Conservation (phyloP, 2,797 vertebrate genomes). For the Ptychadena robeensis region DNA sequence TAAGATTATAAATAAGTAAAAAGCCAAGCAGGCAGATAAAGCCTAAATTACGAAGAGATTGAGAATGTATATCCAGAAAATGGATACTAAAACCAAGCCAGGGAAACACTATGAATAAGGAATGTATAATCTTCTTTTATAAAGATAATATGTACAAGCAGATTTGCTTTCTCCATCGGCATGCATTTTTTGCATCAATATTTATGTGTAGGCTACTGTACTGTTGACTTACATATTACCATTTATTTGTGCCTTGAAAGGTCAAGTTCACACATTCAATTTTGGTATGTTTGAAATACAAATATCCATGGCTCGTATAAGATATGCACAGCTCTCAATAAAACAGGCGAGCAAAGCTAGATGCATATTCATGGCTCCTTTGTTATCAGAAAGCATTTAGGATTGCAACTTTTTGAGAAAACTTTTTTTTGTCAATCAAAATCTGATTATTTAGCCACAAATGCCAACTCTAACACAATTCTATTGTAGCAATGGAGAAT, state of each 20-base stretch:
- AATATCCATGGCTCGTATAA: slow-evolving; percentile 29
- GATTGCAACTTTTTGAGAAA: too few relatives aligned
- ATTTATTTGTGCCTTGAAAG: slow-evolving; percentile 50
- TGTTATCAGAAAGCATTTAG: too few relatives aligned
- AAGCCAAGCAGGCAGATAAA: slow-evolving; percentile 35
- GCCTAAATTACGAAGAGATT: slow-evolving; percentile 30
- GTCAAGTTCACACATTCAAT: slow-evolving; percentile 33
- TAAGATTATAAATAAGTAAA: slow-evolving; percentile 54
- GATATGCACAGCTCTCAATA: neutral
- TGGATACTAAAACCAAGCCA: slow-evolving; percentile 43
- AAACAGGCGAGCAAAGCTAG: neutral
- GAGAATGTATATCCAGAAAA: slow-evolving; percentile 42
- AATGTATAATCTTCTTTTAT: slow-evolving; percentile 56
- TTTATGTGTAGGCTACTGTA: slow-evolving; percentile 52
- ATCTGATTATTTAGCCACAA: too few relatives aligned
- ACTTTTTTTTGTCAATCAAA: too few relatives aligned
- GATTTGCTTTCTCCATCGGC: slow-evolving; percentile 43
- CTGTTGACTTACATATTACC: slow-evolving; percentile 54
- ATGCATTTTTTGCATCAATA: slow-evolving; percentile 53
- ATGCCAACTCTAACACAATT: too few relatives aligned
- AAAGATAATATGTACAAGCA: slow-evolving; percentile 46
- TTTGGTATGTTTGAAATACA: slow-evolving; percentile 44
- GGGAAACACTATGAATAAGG: slow-evolving; percentile 47
- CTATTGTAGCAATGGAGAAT: too few relatives aligned
- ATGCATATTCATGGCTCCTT: too few relatives aligned